Conservation (phyloP, 1,140 invertebrate species). For the Spodoptera litura region DNA sequence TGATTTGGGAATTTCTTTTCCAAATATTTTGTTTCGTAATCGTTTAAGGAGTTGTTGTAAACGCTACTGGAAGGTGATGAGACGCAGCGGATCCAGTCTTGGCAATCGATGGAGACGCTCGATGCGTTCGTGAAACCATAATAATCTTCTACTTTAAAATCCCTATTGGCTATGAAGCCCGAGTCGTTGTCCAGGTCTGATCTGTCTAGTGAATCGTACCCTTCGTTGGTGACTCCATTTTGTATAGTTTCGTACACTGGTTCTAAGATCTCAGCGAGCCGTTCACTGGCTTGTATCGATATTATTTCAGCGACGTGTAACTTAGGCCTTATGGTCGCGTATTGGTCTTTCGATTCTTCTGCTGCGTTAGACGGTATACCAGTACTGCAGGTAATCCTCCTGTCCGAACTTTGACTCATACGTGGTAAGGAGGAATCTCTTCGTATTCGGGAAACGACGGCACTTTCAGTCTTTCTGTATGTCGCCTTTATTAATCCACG, state of each 20-base stretch:
- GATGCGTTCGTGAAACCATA: constrained; percentile 74
- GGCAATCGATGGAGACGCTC: constrained; percentile 70
- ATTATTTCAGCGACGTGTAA: constrained; percentile 80
- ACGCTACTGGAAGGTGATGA: constrained; percentile 65
- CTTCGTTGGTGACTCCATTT: constrained; percentile 65
- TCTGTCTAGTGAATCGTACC: constrained; percentile 68
- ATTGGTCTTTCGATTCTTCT: constrained; percentile 64
- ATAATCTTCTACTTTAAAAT: constrained; percentile 67
- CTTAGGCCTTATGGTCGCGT: constrained; percentile 68
- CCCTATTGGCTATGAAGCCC: constrained; percentile 60
- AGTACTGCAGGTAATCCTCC: constrained; percentile 78
- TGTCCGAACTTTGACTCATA: constrained; percentile 62
- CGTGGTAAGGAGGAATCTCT: constrained; percentile 63
- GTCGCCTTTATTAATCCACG: constrained; percentile 76
- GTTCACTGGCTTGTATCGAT: constrained; percentile 77
- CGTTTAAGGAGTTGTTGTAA: constrained; percentile 64
- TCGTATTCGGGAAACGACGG: constrained; percentile 74
- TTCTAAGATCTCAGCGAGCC: constrained; percentile 78
- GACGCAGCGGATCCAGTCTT: constrained; percentile 71
- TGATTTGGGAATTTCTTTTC: constrained; percentile 52
- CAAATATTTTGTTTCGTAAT: constrained; percentile 55
- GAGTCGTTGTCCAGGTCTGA: constrained; percentile 65
- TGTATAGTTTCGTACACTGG: constrained; percentile 80
- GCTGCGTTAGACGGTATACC: constrained; percentile 56
- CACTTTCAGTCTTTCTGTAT: constrained; percentile 80